These are phyloP conservation scores for Stichodactyla helianthus DNA, from an alignment of 64 coral and sea anemone genomes.

Conservation along the genomic window DNA sequence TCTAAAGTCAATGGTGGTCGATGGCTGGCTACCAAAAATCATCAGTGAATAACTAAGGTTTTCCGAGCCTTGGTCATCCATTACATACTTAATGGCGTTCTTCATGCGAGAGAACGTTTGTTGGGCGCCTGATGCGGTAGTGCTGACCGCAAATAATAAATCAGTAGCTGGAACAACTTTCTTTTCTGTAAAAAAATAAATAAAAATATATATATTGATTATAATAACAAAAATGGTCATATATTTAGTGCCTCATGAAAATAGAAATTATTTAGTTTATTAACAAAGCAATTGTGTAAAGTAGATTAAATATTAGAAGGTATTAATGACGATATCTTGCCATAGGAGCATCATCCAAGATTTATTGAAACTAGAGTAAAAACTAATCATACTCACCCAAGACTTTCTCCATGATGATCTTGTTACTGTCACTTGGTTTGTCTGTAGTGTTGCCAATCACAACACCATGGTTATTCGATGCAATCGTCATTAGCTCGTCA, in stretches of 20 bases:
- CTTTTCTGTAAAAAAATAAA: slow-evolving; percentile 12
- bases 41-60: slow-evolving; percentile 51
- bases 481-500: slow-evolving; percentile 14
- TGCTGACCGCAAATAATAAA: slow-evolving; percentile 67
- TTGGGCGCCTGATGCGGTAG: slow-evolving; percentile 40
- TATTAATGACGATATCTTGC: too few relatives aligned
- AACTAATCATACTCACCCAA: slow-evolving; percentile 12
- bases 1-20: slow-evolving; percentile 53
- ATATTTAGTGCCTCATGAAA: too few relatives aligned
- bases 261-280: too few relatives aligned
- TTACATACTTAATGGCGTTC: slow-evolving; percentile 53
- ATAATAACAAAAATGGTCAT: too few relatives aligned
- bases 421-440: slow-evolving; percentile 35
- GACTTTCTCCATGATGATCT: slow-evolving; percentile 46
- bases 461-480: slow-evolving; percentile 33
- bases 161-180: slow-evolving; percentile 56
- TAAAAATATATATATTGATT: background rate
- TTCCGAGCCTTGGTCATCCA: slow-evolving; percentile 53
- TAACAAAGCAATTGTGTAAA: too few relatives aligned
- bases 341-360: too few relatives aligned
- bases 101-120: slow-evolving; percentile 65
- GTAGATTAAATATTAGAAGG: too few relatives aligned
- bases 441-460: slow-evolving; percentile 33
- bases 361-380: too few relatives aligned
- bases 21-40: slow-evolving; percentile 38